Evolutionary conservation across 2,797 vertebrate genomes (phyloP).

Genomic region (Clamator glandarius): DNA sequence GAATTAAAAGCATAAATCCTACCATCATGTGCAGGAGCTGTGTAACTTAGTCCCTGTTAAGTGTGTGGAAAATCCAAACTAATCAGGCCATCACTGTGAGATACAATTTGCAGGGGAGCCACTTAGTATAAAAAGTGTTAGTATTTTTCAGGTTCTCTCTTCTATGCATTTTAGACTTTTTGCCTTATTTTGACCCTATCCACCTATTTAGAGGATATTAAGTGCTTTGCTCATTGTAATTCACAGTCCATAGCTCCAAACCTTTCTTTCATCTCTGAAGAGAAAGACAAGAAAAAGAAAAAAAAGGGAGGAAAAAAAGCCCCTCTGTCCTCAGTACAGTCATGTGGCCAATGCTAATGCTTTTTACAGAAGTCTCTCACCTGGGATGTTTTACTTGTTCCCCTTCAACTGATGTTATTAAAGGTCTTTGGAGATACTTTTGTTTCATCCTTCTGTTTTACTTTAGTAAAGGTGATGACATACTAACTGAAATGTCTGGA

Average conservation of each 20-base stretch:
- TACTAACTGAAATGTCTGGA: constrained; percentile 77
- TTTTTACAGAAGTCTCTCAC: constrained; percentile 38
- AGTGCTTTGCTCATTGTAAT: constrained; percentile 45
- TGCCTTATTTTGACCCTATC: constrained; percentile 35
- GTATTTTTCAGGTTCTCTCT: constrained; percentile 14
- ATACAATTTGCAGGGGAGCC: constrained; percentile 1
- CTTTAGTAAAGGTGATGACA: constrained; percentile 76
- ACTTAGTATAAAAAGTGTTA: background rate
- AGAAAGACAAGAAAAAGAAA: constrained; percentile 24
- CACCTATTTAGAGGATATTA: constrained; percentile 58
- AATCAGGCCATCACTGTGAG: constrained; percentile 37
- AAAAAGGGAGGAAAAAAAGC: background rate
- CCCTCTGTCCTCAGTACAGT: background rate
- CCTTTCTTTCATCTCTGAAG: constrained; percentile 49
- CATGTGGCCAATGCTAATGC: background rate
- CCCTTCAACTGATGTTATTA: constrained; percentile 70
- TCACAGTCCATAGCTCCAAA: constrained; percentile 10
- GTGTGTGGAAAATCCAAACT: constrained; percentile 10
- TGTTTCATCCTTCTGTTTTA: constrained; percentile 74
- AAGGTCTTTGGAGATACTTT: constrained; percentile 75
- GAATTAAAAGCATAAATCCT: constrained; percentile 49
- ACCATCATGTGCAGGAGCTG: background rate
- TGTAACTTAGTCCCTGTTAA: background rate
- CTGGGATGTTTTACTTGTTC: constrained; percentile 70
- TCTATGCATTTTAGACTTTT: background rate